phyloP scores from a whole-genome alignment of 2,797 vertebrate species.

The Pantherophis alleghaniensis region DNA sequence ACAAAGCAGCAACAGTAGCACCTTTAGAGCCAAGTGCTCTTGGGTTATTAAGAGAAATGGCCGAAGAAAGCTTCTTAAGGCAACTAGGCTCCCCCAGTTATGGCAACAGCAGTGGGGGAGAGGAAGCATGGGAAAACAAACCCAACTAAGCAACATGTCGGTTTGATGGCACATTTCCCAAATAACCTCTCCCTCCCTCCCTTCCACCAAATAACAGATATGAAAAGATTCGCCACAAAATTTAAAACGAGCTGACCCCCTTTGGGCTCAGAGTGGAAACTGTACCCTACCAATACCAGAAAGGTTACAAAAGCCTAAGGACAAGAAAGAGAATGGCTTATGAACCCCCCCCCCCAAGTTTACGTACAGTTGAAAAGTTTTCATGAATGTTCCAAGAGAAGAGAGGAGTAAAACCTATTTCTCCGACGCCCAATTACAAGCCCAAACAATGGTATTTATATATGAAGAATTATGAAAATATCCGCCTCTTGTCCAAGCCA shows the following conservation, averaged over 20 bases:
- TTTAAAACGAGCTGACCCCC: slow-evolving; percentile 37
- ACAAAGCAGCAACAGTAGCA: background rate
- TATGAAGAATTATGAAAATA: slow-evolving; percentile 71
- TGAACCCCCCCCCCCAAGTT: slow-evolving; percentile 38
- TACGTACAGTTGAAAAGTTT: slow-evolving; percentile 64
- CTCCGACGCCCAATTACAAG: slow-evolving; percentile 56
- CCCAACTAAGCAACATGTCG: slow-evolving; percentile 12
- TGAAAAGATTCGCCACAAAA: slow-evolving; percentile 21
- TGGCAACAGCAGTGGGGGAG: background rate
- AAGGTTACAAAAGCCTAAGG: slow-evolving; percentile 54
- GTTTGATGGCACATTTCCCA: background rate
- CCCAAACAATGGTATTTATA: slow-evolving; percentile 55
- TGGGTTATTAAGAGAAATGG: fast-evolving
- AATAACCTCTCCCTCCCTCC: slow-evolving; percentile 16
- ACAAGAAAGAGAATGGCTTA: slow-evolving; percentile 72
- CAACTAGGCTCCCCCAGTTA: background rate
- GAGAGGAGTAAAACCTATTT: slow-evolving; percentile 19
- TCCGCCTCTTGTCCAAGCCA: slow-evolving; percentile 63
- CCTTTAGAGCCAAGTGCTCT: background rate
- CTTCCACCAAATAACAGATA: background rate
- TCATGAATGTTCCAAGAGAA: slow-evolving; percentile 30
- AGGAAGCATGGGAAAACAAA: fast-evolving
- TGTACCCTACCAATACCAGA: slow-evolving; percentile 42
- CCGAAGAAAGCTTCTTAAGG: background rate
- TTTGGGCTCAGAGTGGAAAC: slow-evolving; percentile 61